Evolutionary conservation across 2,888 invertebrate species (phyloP).

Genomic region (Gisinianus flammeolus): DNA sequence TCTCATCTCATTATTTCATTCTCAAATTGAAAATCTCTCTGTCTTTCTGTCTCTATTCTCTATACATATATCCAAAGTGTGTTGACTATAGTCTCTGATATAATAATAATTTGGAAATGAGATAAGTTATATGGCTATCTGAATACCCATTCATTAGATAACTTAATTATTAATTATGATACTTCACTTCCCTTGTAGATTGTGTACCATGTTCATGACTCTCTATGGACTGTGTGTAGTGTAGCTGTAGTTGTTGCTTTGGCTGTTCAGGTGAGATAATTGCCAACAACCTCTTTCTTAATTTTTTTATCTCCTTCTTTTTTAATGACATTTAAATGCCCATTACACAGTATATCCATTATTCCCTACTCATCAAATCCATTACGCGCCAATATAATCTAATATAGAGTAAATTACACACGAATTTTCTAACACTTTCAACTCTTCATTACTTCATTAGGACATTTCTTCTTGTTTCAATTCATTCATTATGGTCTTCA

Average conservation of each 20-base stretch:
- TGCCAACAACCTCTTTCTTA: neutral
- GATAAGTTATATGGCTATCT: constrained; percentile 19
- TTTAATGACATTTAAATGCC: neutral
- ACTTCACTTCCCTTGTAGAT: neutral
- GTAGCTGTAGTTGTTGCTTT: neutral
- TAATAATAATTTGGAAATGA: constrained; percentile 14
- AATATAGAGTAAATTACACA: neutral
- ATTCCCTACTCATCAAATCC: neutral
- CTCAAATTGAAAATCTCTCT: constrained; percentile 1
- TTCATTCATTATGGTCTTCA: neutral
- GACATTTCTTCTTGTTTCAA: neutral
- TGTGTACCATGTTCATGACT: neutral
- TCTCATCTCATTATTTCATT: too few relatives aligned
- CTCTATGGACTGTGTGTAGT: neutral
- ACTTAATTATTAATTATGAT: neutral
- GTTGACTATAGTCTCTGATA: neutral
- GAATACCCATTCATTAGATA: neutral
- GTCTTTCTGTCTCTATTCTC: neutral
- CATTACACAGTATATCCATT: neutral
- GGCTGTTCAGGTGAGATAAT: neutral
- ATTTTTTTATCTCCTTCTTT: neutral
- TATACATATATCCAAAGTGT: neutral
- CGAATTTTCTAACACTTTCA: neutral
- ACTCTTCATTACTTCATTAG: neutral
- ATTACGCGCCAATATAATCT: neutral